phyloP scores from a whole-genome alignment of 2,888 invertebrate genomes.

The Cancer borealis region DNA sequence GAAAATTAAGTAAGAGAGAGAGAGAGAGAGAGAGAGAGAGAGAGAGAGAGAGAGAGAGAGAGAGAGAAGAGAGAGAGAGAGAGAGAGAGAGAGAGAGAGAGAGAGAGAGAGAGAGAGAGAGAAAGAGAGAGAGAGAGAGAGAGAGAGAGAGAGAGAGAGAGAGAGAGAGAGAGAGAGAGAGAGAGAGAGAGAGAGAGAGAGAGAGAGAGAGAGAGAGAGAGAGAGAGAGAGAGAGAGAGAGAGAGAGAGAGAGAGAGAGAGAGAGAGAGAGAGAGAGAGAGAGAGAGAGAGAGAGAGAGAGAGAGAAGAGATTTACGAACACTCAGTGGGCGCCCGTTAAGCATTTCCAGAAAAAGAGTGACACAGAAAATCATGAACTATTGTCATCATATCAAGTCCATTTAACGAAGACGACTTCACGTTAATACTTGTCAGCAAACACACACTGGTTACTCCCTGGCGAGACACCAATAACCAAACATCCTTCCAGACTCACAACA shows the following conservation, averaged over 20 bases:
- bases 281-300: not conserved
- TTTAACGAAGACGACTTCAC: too few species aligned
- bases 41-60: not conserved
- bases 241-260: not conserved
- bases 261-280: not conserved
- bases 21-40: not conserved
- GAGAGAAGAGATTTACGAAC: too few species aligned
- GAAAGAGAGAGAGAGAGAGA: not conserved
- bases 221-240: constrained; percentile 16
- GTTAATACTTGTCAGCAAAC: too few species aligned
- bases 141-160: not conserved
- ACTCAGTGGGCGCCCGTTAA: too few species aligned
- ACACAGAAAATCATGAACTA: too few species aligned
- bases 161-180: not conserved
- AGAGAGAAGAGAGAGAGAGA: not conserved
- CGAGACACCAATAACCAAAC: too few species aligned
- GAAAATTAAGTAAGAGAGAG: too few species aligned
- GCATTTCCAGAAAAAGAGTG: too few species aligned
- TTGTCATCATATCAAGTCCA: too few species aligned
- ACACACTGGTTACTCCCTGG: too few species aligned
- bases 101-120: not conserved
- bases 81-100: constrained; percentile 4
- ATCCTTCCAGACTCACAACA: not conserved
- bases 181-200: not conserved
- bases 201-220: not conserved